Conservation (phyloP, 2,888 invertebrate species). For the Leptura quadrifasciata region DNA sequence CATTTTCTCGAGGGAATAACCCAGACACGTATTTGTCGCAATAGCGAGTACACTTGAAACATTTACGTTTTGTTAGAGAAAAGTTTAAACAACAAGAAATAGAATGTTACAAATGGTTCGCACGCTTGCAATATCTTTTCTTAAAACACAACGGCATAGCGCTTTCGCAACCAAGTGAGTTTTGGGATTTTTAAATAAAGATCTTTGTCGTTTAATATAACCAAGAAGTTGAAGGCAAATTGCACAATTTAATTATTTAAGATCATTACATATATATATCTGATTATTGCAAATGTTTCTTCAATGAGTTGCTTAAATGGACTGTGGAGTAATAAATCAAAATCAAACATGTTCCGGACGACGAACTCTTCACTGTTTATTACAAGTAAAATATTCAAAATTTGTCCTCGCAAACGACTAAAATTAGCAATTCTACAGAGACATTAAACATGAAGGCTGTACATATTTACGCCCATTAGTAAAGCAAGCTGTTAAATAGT, state of each 20-base stretch:
- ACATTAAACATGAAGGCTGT: not conserved
- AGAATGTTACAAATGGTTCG: not conserved
- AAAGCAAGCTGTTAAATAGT: constrained; percentile 45
- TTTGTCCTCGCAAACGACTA: not conserved
- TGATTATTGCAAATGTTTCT: too few species aligned
- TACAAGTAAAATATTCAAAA: not conserved
- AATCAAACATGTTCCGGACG: too few species aligned
- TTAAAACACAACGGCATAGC: not conserved
- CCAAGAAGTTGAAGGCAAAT: too few species aligned
- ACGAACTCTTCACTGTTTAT: not conserved
- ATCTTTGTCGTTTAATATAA: too few species aligned
- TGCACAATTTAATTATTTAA: too few species aligned
- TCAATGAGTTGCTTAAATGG: too few species aligned
- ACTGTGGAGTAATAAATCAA: too few species aligned
- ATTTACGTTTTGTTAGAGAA: not conserved
- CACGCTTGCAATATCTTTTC: not conserved
- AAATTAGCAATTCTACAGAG: not conserved
- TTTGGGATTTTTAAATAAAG: too few species aligned
- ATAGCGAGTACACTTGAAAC: not conserved
- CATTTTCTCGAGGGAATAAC: not conserved
- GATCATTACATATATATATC: too few species aligned
- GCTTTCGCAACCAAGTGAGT: too few species aligned
- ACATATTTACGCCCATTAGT: constrained; percentile 29
- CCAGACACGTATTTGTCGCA: not conserved
- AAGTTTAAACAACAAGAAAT: not conserved